phyloP scores from a whole-genome alignment of 2,888 invertebrate genomes.

The Parascotia fuliginaria region DNA sequence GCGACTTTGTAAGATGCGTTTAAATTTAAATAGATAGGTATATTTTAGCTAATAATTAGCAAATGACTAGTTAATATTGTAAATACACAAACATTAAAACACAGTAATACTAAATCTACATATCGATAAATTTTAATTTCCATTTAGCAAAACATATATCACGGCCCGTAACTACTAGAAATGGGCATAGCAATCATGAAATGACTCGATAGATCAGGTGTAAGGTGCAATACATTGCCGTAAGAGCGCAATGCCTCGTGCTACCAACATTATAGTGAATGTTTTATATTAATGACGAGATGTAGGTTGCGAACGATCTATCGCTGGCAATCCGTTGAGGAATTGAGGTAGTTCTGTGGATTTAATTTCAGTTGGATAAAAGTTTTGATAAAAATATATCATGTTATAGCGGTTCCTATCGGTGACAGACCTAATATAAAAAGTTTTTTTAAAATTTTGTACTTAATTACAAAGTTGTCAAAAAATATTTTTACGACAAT shows the following conservation, averaged over 20 bases:
- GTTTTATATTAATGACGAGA: conserved; percentile 62
- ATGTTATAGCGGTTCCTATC: too few species aligned
- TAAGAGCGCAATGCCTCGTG: conserved; percentile 70
- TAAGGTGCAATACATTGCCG: conserved; percentile 63
- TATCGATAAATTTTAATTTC: conserved; percentile 5
- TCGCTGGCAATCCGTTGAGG: conserved; percentile 41
- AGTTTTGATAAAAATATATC: too few species aligned
- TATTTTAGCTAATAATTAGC: too few species aligned
- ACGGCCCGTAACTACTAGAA: conserved; percentile 1
- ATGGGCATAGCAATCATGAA: conserved; percentile 60
- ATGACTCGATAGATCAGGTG: conserved; percentile 76
- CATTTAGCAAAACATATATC: conserved; percentile 3
- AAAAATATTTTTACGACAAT: too few species aligned
- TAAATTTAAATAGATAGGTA: too few species aligned
- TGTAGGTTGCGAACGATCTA: conserved; percentile 43
- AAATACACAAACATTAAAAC: background rate
- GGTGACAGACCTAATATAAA: too few species aligned
- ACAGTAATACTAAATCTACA: background rate
- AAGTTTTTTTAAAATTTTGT: too few species aligned
- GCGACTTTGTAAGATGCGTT: too few species aligned
- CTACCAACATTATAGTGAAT: conserved; percentile 67
- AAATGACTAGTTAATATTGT: too few species aligned
- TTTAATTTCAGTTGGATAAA: too few species aligned
- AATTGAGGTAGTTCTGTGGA: conserved; percentile 26
- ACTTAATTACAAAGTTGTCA: too few species aligned